These are phyloP conservation scores for Tinamus guttatus DNA, from an alignment of 2,113 vertebrate genomes.

Conservation along the genomic window DNA sequence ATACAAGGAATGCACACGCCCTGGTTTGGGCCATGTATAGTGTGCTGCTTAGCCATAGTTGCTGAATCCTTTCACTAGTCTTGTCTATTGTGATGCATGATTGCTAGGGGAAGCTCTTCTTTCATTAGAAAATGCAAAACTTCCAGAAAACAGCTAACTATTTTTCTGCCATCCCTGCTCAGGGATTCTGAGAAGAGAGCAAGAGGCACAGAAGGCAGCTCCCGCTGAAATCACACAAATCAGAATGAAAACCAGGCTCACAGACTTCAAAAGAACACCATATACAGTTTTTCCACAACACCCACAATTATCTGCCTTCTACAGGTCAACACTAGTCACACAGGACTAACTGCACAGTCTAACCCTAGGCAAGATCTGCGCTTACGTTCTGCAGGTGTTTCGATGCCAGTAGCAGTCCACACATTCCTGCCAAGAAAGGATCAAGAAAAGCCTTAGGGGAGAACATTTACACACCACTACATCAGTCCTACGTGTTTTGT, in stretches of 20 bases:
- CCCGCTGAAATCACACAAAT: background rate
- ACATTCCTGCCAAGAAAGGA: background rate
- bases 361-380: background rate
- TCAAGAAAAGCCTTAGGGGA: background rate
- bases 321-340: background rate
- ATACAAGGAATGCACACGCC: background rate
- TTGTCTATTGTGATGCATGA: background rate
- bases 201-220: background rate
- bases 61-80: background rate
- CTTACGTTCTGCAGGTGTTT: background rate
- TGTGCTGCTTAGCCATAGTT: background rate
- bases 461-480: background rate
- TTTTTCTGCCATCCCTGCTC: background rate
- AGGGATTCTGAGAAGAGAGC: constrained; percentile 1
- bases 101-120: background rate
- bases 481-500: background rate
- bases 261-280: background rate
- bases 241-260: background rate
- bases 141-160: background rate
- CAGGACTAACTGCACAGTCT: background rate
- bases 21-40: background rate
- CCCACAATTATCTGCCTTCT: background rate
- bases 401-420: background rate
- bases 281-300: background rate
- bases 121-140: background rate